These are phyloP conservation scores for Catajapyx aquilonaris DNA, from an alignment of 1,140 invertebrate genomes.

Conservation along the genomic window DNA sequence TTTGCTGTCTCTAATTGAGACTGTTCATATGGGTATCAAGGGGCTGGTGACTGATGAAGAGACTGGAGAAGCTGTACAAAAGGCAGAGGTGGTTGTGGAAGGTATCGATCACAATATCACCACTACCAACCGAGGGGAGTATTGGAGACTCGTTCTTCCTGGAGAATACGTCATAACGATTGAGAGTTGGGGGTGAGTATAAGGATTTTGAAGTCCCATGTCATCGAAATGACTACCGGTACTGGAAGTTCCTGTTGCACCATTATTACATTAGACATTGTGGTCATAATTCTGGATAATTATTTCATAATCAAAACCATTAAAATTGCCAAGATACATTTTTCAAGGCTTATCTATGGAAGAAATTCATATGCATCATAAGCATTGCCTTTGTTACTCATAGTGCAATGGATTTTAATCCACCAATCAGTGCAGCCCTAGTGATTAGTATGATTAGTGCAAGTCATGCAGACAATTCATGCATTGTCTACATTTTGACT, in stretches of 20 bases:
- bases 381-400: too few relatives aligned
- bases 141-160: conserved; percentile 64
- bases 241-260: neutral
- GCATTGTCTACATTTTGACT: too few relatives aligned
- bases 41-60: conserved; percentile 31
- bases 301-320: too few relatives aligned
- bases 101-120: conserved; percentile 50
- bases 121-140: conserved; percentile 56
- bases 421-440: too few relatives aligned
- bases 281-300: too few relatives aligned
- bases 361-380: too few relatives aligned
- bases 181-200: conserved; percentile 44
- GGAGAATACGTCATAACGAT: conserved; percentile 54
- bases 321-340: too few relatives aligned
- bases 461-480: too few relatives aligned
- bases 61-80: conserved; percentile 30
- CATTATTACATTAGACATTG: too few relatives aligned
- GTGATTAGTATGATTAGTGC: too few relatives aligned
- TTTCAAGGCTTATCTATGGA: too few relatives aligned
- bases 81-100: conserved; percentile 44
- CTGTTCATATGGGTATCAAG: conserved; percentile 64
- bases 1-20: conserved; percentile 64
- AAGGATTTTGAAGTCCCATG: conserved; percentile 3
- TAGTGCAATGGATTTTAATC: too few relatives aligned
- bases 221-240: neutral